phyloP scores from a whole-genome alignment of 2,113 vertebrate species.

The Gopherus evgoodei region DNA sequence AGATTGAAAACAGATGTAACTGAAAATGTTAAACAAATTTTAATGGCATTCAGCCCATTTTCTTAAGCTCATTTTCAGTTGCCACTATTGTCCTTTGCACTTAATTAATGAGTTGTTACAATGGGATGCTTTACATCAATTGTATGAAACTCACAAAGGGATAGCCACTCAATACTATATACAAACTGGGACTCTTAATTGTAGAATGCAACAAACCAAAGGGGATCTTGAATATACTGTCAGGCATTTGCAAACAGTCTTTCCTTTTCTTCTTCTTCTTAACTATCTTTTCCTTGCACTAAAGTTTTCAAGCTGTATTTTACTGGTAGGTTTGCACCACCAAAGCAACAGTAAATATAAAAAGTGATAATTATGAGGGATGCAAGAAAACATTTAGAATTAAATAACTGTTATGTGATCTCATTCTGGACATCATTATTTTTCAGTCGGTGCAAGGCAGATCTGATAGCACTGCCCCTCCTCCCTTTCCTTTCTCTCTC shows the following conservation, averaged over 20 bases:
- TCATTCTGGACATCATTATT: not conserved
- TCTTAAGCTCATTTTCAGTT: conserved; percentile 42
- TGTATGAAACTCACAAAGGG: not conserved
- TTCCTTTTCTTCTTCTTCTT: not conserved
- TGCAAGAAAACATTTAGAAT: not conserved
- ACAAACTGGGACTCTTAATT: not conserved
- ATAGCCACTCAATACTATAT: not conserved
- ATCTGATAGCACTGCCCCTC: not conserved
- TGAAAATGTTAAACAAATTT: conserved; percentile 49
- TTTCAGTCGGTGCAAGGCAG: not conserved
- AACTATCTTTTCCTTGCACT: not conserved
- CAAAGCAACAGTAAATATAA: not conserved
- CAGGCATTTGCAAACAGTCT: not conserved
- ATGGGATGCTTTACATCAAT: conserved; percentile 8
- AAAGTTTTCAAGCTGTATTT: not conserved
- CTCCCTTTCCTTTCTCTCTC: not conserved
- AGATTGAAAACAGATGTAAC: conserved; percentile 67
- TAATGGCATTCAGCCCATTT: conserved; percentile 53
- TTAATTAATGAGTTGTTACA: conserved; percentile 14
- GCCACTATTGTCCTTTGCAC: not conserved
- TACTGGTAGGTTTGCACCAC: not conserved
- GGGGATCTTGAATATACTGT: not conserved
- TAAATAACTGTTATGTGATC: not conserved
- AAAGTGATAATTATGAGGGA: not conserved
- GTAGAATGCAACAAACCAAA: not conserved